These are phyloP conservation scores for Beaufortia kweichowensis DNA, from an alignment of 2,113 vertebrate species.

Conservation along the genomic window DNA sequence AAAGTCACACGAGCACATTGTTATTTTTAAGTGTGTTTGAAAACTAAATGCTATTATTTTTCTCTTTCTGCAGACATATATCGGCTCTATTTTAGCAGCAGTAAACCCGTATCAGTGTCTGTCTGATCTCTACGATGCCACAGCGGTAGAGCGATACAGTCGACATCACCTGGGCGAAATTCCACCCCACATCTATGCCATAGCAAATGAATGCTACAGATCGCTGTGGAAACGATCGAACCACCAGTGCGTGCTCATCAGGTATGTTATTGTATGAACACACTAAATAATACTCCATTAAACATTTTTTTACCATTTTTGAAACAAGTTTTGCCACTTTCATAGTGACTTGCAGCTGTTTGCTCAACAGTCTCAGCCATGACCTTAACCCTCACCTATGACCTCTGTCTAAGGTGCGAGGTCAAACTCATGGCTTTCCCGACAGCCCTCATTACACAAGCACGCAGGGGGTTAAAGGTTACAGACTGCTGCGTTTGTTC, in stretches of 20 bases:
- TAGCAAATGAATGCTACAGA: constrained; percentile 96
- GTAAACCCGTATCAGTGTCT: constrained; percentile 94
- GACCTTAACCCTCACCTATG: constrained; percentile 12
- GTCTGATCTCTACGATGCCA: constrained; percentile 79
- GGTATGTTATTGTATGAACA: constrained; percentile 68
- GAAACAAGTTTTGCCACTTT: background rate
- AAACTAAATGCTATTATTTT: background rate
- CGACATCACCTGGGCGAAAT: constrained; percentile 86
- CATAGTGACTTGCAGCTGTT: background rate
- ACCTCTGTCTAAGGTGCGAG: constrained; percentile 8
- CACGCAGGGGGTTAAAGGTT: constrained; percentile 43
- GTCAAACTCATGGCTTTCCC: constrained; percentile 44
- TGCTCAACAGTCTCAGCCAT: background rate
- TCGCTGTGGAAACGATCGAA: constrained; percentile 91
- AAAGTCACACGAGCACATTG: constrained; percentile 28
- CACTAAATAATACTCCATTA: background rate
- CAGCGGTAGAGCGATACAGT: constrained; percentile 82
- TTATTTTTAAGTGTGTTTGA: background rate
- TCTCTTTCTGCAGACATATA: constrained; percentile 83
- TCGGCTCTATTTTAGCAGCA: constrained; percentile 92
- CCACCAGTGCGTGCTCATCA: constrained; percentile 98
- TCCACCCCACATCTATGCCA: constrained; percentile 89
- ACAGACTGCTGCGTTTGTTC: constrained; percentile 23
- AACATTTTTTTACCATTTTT: too few relatives aligned
- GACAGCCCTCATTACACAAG: constrained; percentile 46